Percentiles rank a stretch among this genome's conserved stretches.
Evolutionary conservation across 2,888 invertebrate species (phyloP).

Genomic region (Spodoptera exigua): DNA sequence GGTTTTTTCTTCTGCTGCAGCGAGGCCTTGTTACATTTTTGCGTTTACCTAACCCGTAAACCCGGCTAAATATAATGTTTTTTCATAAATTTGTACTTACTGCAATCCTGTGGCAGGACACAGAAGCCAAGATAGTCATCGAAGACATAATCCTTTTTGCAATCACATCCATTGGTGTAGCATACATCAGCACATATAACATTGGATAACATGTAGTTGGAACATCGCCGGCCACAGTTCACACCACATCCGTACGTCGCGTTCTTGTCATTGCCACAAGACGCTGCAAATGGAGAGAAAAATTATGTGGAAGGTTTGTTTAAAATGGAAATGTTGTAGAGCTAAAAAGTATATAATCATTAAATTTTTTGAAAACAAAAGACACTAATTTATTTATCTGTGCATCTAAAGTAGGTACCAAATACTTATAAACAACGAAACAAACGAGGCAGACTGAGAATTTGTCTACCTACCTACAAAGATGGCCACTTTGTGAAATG

Average conservation of each 20-base stretch:
- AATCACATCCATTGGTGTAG: constrained; percentile 49
- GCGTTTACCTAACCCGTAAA: background rate
- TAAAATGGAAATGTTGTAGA: no score
- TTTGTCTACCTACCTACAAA: no score
- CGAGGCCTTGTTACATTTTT: background rate
- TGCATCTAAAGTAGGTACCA: no score
- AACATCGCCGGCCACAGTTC: constrained; percentile 50
- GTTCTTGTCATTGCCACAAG: constrained; percentile 52
- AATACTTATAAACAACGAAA: no score
- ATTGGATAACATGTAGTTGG: constrained; percentile 17
- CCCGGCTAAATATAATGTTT: no score
- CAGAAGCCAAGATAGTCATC: constrained; percentile 37
- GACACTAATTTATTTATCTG: no score
- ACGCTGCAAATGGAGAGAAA: constrained; percentile 22
- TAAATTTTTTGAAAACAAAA: no score
- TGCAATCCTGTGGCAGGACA: constrained; percentile 44
- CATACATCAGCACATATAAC: constrained; percentile 10
- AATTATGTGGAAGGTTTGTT: no score
- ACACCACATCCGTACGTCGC: constrained; percentile 53
- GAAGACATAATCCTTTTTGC: constrained; percentile 45
- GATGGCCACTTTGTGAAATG: no score
- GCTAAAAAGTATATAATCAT: background rate
- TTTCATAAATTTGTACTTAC: constrained; percentile 42
- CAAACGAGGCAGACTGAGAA: no score
- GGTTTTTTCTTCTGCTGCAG: no score